Percentiles rank a stretch among this genome's conserved stretches.
phyloP scores from a whole-genome alignment of 1,140 invertebrate species.

The Gryon sp. region DNA sequence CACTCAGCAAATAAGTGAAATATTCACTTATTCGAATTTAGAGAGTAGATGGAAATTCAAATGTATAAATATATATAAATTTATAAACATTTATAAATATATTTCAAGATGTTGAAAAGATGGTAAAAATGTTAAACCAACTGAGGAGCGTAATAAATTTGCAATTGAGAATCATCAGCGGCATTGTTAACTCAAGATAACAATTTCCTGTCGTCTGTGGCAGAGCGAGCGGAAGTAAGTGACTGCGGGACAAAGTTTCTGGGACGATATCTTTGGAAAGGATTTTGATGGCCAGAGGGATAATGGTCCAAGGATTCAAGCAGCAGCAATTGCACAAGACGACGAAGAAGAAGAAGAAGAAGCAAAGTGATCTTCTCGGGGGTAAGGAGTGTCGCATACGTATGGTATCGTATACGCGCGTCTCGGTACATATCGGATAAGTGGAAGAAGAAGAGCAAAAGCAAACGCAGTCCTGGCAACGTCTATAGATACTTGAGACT shows the following conservation, averaged over 20 bases:
- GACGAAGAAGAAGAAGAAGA: slow-evolving; percentile 66
- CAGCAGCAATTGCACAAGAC: no score
- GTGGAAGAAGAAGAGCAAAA: slow-evolving; percentile 59
- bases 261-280: slow-evolving; percentile 68
- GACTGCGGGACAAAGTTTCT: slow-evolving; percentile 75
- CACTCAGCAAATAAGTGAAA: no score
- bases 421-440: slow-evolving; percentile 59
- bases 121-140: no score
- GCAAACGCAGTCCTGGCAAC: slow-evolving; percentile 59
- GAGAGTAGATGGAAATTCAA: no score
- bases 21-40: no score
- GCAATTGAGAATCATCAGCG: no score
- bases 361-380: slow-evolving; percentile 70
- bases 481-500: slow-evolving; percentile 64
- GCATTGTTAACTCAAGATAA: slow-evolving; percentile 65
- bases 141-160: no score
- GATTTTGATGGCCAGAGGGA: slow-evolving; percentile 70
- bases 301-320: slow-evolving; percentile 71
- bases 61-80: no score
- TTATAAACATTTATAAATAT: no score
- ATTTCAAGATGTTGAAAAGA: no score
- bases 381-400: slow-evolving; percentile 71
- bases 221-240: slow-evolving; percentile 70
- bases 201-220: slow-evolving; percentile 75
- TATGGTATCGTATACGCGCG: slow-evolving; percentile 54